These are phyloP conservation scores for Erythrolamprus reginae DNA, from an alignment of 2,113 vertebrate species.

Conservation along the genomic window DNA sequence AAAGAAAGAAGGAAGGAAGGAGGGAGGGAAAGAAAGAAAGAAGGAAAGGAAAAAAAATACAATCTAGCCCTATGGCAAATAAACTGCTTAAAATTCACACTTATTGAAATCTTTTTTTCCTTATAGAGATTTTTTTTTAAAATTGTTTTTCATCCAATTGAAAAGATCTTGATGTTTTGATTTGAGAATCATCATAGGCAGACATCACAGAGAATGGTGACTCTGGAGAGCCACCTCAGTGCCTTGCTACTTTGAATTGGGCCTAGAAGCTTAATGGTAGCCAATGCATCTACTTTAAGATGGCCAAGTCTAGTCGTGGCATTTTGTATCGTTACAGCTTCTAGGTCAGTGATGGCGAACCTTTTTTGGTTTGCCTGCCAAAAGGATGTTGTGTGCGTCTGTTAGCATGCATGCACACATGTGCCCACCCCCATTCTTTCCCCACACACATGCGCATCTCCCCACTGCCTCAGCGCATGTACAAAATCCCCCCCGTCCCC, in stretches of 20 bases:
- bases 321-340: background rate
- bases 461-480: too few species aligned
- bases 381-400: too few species aligned
- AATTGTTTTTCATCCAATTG: background rate
- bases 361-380: too few species aligned
- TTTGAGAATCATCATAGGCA: background rate
- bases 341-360: too few species aligned
- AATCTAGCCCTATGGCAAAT: background rate
- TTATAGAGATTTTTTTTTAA: background rate
- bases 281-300: background rate
- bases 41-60: too few species aligned
- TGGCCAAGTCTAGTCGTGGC: background rate
- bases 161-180: background rate
- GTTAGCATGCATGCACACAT: too few species aligned
- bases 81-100: background rate
- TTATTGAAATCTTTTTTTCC: background rate
- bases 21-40: too few species aligned
- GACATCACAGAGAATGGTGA: background rate
- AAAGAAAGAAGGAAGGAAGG: too few species aligned
- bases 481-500: too few species aligned
- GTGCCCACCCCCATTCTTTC: too few species aligned
- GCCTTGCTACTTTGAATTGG: background rate
- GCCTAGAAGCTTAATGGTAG: background rate
- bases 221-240: background rate
- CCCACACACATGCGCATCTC: too few species aligned